A percentile compares a stretch with the other conserved stretches of the same genome.
Conservation (phyloP, 2,888 invertebrate genomes). For the Idaea aversata region DNA sequence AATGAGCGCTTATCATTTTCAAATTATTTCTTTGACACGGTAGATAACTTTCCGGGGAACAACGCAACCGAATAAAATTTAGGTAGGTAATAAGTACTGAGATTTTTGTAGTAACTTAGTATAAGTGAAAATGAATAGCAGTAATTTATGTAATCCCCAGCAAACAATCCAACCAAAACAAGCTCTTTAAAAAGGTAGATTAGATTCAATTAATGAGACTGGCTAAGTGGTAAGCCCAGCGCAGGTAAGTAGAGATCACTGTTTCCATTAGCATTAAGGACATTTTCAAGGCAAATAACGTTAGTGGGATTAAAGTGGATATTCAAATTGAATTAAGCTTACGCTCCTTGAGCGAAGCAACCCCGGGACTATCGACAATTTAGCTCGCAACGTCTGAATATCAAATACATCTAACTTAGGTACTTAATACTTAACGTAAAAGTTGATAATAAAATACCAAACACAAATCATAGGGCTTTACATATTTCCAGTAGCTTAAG, state of each 20-base stretch:
- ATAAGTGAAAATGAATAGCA: neutral
- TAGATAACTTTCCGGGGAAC: too few relatives aligned
- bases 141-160: neutral
- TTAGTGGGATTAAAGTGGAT: constrained; percentile 45
- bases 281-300: constrained; percentile 42
- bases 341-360: constrained; percentile 26
- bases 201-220: constrained; percentile 38
- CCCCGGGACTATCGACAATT: constrained; percentile 29
- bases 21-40: too few relatives aligned
- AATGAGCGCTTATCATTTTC: too few relatives aligned
- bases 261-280: constrained; percentile 46
- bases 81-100: neutral
- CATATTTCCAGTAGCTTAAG: constrained; percentile 35
- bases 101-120: neutral
- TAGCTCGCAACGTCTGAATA: constrained; percentile 2
- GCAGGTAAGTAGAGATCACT: constrained; percentile 37
- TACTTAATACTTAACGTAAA: neutral
- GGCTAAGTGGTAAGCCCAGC: constrained; percentile 35
- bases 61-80: too few relatives aligned
- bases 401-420: neutral
- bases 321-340: constrained; percentile 39
- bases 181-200: constrained; percentile 24
- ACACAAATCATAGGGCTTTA: constrained; percentile 24
- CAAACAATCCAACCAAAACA: constrained; percentile 17
- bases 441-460: constrained; percentile 17